These are phyloP conservation scores for Poeciliopsis presidionis DNA, from an alignment of 2,797 vertebrate species.

Conservation along the genomic window DNA sequence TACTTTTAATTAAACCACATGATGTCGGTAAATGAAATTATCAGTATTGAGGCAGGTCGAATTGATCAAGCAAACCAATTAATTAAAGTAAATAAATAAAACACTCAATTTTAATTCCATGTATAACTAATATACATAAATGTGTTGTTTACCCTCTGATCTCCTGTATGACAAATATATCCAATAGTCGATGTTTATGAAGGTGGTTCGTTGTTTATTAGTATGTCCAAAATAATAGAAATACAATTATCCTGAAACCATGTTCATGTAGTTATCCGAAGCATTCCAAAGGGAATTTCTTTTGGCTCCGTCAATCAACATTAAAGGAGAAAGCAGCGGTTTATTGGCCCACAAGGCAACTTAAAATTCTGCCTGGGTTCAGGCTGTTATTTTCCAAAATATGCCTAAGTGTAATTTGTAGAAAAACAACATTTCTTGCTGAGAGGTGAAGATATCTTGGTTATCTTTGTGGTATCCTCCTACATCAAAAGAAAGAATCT, in stretches of 20 bases:
- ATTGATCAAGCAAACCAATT: not conserved
- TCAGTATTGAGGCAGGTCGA: not conserved
- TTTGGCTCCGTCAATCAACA: not conserved
- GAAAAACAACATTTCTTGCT: not conserved
- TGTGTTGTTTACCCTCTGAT: not conserved
- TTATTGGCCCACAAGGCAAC: not conserved
- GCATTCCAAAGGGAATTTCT: not conserved
- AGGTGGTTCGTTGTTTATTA: not conserved
- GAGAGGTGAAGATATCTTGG: not conserved
- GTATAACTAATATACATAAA: not conserved
- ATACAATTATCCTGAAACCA: not conserved
- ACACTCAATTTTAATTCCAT: not conserved
- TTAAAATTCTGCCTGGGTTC: not conserved
- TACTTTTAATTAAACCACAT: not conserved
- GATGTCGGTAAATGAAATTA: not conserved
- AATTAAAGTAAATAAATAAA: not conserved
- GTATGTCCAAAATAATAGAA: not conserved
- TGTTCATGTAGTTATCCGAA: not conserved
- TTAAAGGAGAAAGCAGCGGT: not conserved
- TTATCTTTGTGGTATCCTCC: not conserved
- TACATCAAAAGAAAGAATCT: not conserved
- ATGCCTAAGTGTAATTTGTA: not conserved
- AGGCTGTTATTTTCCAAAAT: not conserved
- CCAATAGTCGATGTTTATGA: not conserved
- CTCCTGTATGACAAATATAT: not conserved